phyloP scores from a whole-genome alignment of 2,797 vertebrate species.

The Cirrhinus molitorella region DNA sequence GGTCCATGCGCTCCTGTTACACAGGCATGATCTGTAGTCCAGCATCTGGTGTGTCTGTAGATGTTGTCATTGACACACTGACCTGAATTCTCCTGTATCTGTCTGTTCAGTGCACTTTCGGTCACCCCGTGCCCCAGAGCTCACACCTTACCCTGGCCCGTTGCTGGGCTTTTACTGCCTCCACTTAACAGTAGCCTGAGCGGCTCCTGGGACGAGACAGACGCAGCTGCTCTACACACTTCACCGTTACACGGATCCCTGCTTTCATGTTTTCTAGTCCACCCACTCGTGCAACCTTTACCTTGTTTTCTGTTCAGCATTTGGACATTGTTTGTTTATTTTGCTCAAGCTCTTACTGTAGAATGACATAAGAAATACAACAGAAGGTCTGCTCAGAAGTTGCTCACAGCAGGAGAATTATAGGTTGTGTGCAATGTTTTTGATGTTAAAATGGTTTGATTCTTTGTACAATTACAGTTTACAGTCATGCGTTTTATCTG shows the following conservation, averaged over 20 bases:
- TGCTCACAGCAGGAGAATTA: background rate
- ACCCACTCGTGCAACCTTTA: slow-evolving; percentile 8
- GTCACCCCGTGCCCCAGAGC: slow-evolving; percentile 4
- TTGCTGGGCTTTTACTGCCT: slow-evolving; percentile 36
- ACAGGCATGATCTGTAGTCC: background rate
- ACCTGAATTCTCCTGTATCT: slow-evolving; percentile 50
- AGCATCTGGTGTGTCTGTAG: slow-evolving; percentile 7
- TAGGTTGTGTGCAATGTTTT: background rate
- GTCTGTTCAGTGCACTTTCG: slow-evolving; percentile 30
- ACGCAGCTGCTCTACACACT: background rate
- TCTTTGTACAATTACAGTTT: background rate
- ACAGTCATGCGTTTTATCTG: background rate
- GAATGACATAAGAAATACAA: background rate
- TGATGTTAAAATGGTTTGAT: background rate
- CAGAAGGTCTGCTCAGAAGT: background rate
- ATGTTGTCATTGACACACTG: slow-evolving; percentile 53
- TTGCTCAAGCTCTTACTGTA: background rate
- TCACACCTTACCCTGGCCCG: background rate
- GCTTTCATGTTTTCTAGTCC: slow-evolving; percentile 1
- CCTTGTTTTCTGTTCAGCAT: background rate
- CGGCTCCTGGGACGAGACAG: slow-evolving; percentile 20
- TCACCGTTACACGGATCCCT: background rate
- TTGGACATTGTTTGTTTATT: background rate
- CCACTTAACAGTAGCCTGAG: slow-evolving; percentile 35
- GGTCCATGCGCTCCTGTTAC: background rate